These are phyloP conservation scores for Drosophila merina DNA, from an alignment of 2,888 invertebrate genomes.

Conservation along the genomic window DNA sequence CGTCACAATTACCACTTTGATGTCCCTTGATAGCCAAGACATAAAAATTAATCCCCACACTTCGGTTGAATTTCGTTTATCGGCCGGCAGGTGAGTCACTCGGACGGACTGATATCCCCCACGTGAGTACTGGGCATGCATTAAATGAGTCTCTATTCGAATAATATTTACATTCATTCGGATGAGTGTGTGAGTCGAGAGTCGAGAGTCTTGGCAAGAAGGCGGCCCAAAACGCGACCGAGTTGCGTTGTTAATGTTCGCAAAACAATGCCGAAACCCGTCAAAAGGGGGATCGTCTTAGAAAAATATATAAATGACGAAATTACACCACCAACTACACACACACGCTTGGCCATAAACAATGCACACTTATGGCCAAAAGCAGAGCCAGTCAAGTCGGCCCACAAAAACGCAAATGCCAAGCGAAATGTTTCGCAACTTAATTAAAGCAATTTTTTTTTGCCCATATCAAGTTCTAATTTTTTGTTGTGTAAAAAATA, in stretches of 20 bases:
- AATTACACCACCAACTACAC: constrained; percentile 57
- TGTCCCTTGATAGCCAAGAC: constrained; percentile 1
- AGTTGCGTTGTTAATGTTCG: constrained; percentile 69
- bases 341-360: constrained; percentile 44
- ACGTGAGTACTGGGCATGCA: constrained; percentile 12
- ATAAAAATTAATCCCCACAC: constrained; percentile 2
- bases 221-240: constrained; percentile 60
- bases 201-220: constrained; percentile 46
- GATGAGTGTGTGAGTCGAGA: constrained; percentile 32
- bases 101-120: constrained; percentile 30
- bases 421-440: background rate
- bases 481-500: background rate
- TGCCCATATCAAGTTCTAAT: background rate
- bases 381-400: constrained; percentile 27
- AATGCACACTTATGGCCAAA: constrained; percentile 69
- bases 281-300: constrained; percentile 22
- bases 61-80: constrained; percentile 13
- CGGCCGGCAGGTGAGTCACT: constrained; percentile 23
- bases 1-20: background rate
- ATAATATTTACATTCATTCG: constrained; percentile 74
- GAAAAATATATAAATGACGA: constrained; percentile 67
- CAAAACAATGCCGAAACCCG: constrained; percentile 62
- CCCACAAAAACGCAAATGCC: background rate
- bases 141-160: constrained; percentile 50
- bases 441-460: background rate